Percentiles rank a stretch among this genome's conserved stretches.
Evolutionary conservation across 2,888 invertebrate species (phyloP).

Genomic region (Ochropleura leucogaster): DNA sequence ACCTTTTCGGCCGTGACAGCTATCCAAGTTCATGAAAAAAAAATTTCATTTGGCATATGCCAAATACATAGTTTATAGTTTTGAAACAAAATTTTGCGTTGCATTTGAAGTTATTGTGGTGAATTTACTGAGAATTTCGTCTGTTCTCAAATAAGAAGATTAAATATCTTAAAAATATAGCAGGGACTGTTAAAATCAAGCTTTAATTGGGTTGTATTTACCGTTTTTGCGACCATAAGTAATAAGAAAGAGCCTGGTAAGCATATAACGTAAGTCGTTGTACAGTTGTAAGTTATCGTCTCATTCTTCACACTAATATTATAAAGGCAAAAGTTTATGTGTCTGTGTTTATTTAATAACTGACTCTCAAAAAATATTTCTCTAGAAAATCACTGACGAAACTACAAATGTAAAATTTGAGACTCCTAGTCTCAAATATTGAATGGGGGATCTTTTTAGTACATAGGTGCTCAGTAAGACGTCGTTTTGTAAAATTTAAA

Average conservation of each 20-base stretch:
- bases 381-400: too few relatives aligned
- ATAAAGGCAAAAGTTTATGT: too few relatives aligned
- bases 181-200: neutral
- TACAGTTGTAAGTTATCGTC: neutral
- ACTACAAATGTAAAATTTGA: too few relatives aligned
- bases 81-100: constrained; percentile 1
- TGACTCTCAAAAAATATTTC: too few relatives aligned
- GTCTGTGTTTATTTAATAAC: too few relatives aligned
- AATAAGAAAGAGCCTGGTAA: constrained; percentile 20
- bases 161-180: neutral
- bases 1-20: neutral
- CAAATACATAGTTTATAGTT: neutral
- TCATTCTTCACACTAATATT: neutral
- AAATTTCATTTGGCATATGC: constrained; percentile 9
- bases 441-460: too few relatives aligned
- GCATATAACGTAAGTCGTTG: constrained; percentile 11
- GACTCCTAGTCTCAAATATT: too few relatives aligned
- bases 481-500: too few relatives aligned
- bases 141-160: too few relatives aligned
- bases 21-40: neutral
- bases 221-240: neutral
- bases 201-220: neutral
- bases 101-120: neutral
- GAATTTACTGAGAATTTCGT: neutral
- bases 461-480: too few relatives aligned